phyloP scores from a whole-genome alignment of 2,797 vertebrate genomes.

The Poeciliopsis gracilis region DNA sequence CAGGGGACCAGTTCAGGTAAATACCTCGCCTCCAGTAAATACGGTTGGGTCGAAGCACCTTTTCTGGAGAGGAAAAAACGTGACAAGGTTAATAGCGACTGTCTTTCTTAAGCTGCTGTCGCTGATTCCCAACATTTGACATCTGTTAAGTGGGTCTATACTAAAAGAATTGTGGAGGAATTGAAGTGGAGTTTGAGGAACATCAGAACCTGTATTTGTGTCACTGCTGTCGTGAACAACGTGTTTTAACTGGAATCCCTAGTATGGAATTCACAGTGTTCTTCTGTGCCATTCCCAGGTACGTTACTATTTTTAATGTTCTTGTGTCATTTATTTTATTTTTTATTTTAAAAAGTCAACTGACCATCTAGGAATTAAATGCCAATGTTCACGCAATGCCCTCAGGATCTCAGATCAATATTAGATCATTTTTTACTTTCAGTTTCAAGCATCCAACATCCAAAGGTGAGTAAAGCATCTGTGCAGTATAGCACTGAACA shows the following conservation, averaged over 20 bases:
- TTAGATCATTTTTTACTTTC: not conserved
- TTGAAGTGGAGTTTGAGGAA: not conserved
- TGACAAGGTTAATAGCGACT: not conserved
- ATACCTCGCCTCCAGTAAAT: slow-evolving; percentile 95
- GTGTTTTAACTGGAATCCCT: not conserved
- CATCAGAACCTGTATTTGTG: not conserved
- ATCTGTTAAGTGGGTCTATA: not conserved
- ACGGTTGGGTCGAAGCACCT: slow-evolving; percentile 85
- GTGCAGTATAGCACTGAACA: not conserved
- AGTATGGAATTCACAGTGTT: not conserved
- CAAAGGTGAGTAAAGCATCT: not conserved
- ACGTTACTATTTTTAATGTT: not conserved
- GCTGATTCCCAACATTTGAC: not conserved
- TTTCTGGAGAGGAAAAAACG: slow-evolving; percentile 72
- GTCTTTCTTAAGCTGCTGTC: not conserved
- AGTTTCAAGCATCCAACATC: not conserved
- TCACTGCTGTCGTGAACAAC: not conserved
- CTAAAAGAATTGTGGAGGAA: not conserved
- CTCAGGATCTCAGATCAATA: not conserved
- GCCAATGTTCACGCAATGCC: not conserved
- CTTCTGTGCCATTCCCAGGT: not conserved
- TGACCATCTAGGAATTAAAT: not conserved
- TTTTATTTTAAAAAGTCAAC: not conserved
- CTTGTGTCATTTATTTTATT: not conserved
- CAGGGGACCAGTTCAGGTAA: slow-evolving; percentile 93